These are phyloP conservation scores for Palythoa grandiflora DNA, from an alignment of 92 coral and sea anemone species.

Conservation along the genomic window DNA sequence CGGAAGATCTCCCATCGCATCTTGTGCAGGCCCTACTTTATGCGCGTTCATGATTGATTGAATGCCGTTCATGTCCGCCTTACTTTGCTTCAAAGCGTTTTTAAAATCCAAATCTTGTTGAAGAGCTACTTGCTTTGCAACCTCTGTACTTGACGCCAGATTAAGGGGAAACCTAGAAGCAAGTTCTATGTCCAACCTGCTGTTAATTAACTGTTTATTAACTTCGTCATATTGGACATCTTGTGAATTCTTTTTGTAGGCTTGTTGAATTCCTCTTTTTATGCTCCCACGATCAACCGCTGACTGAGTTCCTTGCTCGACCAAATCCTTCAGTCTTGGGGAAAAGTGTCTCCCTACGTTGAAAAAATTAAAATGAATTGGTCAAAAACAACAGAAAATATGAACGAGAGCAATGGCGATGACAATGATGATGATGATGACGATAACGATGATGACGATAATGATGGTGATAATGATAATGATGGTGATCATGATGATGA, in stretches of 20 bases:
- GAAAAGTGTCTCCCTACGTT: not conserved
- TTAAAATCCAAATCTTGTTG: conserved; percentile 21
- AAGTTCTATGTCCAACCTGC: conserved; percentile 28
- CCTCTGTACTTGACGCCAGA: conserved; percentile 10
- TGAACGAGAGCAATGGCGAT: too few species aligned
- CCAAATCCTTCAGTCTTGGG: not conserved
- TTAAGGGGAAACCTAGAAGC: conserved; percentile 26
- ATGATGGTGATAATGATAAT: too few species aligned
- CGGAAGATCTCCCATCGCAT: not conserved
- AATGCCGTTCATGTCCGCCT: not conserved
- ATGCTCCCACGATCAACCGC: not conserved
- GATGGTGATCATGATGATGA: too few species aligned
- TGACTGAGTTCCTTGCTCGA: not conserved
- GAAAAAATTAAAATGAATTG: not conserved
- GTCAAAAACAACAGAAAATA: not conserved
- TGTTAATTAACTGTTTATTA: conserved; percentile 12
- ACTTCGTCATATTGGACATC: conserved; percentile 11
- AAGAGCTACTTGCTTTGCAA: conserved; percentile 3
- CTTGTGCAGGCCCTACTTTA: not conserved
- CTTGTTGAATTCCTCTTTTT: not conserved
- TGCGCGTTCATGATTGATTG: not conserved
- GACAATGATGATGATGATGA: not conserved
- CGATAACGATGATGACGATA: too few species aligned
- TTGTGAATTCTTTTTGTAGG: conserved; percentile 6
- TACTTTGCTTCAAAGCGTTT: conserved; percentile 23